These are phyloP conservation scores for Lutra lutra DNA, from an alignment of 2,797 vertebrate genomes.

Conservation along the genomic window DNA sequence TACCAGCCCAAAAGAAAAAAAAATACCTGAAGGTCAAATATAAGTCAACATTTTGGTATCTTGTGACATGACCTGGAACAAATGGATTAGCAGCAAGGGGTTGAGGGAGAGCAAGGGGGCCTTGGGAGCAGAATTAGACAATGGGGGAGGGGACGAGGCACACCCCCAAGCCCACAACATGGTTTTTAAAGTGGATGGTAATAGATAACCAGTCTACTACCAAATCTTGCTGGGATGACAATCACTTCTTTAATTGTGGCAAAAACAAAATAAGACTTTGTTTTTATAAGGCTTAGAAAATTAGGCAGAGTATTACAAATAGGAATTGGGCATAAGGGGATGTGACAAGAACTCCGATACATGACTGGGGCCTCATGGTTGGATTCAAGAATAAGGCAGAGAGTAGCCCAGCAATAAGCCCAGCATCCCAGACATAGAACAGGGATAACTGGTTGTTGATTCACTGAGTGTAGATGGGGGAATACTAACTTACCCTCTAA, in stretches of 20 bases:
- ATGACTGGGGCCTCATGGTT: neutral
- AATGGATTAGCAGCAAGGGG: neutral
- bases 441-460: neutral
- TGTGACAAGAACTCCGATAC: neutral
- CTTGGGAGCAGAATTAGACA: neutral
- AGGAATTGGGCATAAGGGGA: neutral
- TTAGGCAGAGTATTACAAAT: neutral
- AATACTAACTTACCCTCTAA: neutral
- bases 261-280: neutral
- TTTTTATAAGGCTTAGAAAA: neutral
- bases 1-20: neutral
- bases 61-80: conserved; percentile 8
- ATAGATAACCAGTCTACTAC: neutral
- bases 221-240: neutral
- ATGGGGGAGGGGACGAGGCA: neutral
- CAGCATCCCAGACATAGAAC: neutral
- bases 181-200: neutral
- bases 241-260: neutral
- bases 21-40: neutral
- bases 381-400: neutral
- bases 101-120: neutral
- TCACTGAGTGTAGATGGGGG: too few relatives aligned
- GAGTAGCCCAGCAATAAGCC: neutral
- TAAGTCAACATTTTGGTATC: neutral
- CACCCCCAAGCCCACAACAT: rapidly evolving